Base-by-base conservation (phyloP, 2,888 invertebrate genomes). In the Orthonychiurus folsomi region DNA sequence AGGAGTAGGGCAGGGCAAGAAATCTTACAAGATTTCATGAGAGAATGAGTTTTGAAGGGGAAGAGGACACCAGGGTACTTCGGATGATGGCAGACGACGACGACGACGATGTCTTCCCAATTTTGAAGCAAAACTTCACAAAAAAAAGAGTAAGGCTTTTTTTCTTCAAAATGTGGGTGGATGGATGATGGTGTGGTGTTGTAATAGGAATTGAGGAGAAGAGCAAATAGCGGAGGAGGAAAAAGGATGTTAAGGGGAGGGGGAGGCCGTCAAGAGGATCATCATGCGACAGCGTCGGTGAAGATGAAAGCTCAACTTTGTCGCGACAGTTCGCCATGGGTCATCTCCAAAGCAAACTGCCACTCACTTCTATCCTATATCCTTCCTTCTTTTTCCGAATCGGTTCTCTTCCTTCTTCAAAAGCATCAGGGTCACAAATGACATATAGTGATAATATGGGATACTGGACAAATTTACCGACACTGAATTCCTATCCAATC, bases 301-400 rank as follows among this genome's bases (percentile, higher is more conserved):
- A 66, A 68, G 66, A 72, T 71, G 69, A 71, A 72, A 71, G 72
- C 63, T 61, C 57, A 69, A 70, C 68, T 67, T 72, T 69, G 72
- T 72, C 72, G 72, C 72, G 72, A 72, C 72, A 72, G 72, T 72
- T 71, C 71, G 66, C 70, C 65, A 72, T 69, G 72, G 72, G 72
- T 72, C 72, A 72, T 70, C 69, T 70, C 69, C 66, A 68, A 69
- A 72, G 71, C 71, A 72, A 72, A 72, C 70, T 71, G 71, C 69
- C 70, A 70, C 67, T 69, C 68, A 68, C 62, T 68, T 67, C 54
- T 62, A 52, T 57, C 62, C n/a, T n/a, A n/a, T n/a, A n/a, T n/a
- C n/a, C n/a, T n/a, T n/a, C n/a, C n/a, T n/a, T n/a, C 54, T 58
- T 62, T 58, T 59, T 54, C 59, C 59, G 56, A 62, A 61, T 64